Evolutionary conservation across 2,888 invertebrate species (phyloP).

Genomic region (Epirrita christyi): DNA sequence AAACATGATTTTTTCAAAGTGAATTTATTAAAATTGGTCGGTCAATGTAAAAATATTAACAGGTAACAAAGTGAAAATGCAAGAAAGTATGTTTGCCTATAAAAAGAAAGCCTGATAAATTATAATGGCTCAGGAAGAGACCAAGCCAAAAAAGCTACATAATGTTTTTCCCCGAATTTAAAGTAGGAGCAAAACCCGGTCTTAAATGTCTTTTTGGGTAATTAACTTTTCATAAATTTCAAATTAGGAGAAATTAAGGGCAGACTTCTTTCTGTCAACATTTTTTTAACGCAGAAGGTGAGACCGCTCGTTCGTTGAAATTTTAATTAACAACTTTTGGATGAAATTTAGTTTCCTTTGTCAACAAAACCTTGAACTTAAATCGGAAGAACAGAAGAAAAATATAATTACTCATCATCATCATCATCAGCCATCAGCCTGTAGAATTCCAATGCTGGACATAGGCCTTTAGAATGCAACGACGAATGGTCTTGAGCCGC

Average conservation of each 20-base stretch:
- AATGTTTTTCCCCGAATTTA: slow-evolving; percentile 12
- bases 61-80: neutral
- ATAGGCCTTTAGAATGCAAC: too few relatives aligned
- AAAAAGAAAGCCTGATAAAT: neutral
- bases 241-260: slow-evolving; percentile 48
- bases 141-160: slow-evolving; percentile 3
- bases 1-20: too few relatives aligned
- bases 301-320: slow-evolving; percentile 7
- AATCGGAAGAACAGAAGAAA: neutral
- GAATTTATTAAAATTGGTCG: too few relatives aligned
- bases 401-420: too few relatives aligned
- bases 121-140: neutral
- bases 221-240: slow-evolving; percentile 50
- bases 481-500: too few relatives aligned
- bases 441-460: too few relatives aligned
- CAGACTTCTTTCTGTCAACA: slow-evolving; percentile 39
- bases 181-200: slow-evolving; percentile 23
- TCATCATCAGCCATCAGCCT: too few relatives aligned
- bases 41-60: too few relatives aligned
- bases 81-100: neutral
- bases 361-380: neutral
- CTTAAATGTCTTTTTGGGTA: slow-evolving; percentile 40
- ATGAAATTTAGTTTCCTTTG: slow-evolving; percentile 11
- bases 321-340: slow-evolving; percentile 18
- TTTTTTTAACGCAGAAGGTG: slow-evolving; percentile 38